These are phyloP conservation scores for Amiota mariae DNA, from an alignment of 2,888 invertebrate species.

Conservation along the genomic window DNA sequence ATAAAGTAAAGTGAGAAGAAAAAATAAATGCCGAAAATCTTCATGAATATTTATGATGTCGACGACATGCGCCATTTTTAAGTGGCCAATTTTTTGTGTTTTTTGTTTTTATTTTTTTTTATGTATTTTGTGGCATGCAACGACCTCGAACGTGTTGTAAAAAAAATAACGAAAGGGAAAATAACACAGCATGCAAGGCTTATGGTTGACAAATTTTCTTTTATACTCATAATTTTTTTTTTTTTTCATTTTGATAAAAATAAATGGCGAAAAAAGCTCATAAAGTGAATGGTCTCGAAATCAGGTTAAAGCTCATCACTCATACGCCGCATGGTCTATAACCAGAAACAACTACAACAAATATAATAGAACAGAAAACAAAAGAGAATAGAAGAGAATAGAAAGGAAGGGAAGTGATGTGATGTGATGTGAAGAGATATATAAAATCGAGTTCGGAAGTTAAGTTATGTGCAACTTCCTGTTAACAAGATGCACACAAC, in stretches of 20 bases:
- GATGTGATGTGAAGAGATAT: too few relatives aligned
- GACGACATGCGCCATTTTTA: not conserved
- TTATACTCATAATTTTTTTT: not conserved
- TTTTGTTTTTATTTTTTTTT: not conserved
- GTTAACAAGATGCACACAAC: not conserved
- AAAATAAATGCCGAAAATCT: slow-evolving; percentile 10
- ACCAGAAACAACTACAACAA: too few relatives aligned
- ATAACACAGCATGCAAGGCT: not conserved
- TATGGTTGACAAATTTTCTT: slow-evolving; percentile 10
- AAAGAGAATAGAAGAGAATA: too few relatives aligned
- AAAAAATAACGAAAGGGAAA: not conserved
- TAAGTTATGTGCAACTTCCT: not conserved
- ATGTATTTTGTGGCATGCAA: not conserved
- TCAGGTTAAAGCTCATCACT: too few relatives aligned
- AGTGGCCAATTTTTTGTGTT: not conserved
- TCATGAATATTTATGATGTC: slow-evolving; percentile 21
- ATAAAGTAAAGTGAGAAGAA: slow-evolving; percentile 27
- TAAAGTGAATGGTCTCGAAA: too few relatives aligned
- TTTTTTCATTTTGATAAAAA: too few relatives aligned
- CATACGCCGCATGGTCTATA: too few relatives aligned
- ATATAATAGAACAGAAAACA: too few relatives aligned
- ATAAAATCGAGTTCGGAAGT: too few relatives aligned
- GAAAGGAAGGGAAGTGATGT: too few relatives aligned
- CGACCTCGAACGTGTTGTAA: not conserved
- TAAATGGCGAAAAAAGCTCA: too few relatives aligned